These are phyloP conservation scores for Falco punctatus DNA, from an alignment of 2,113 vertebrate genomes.

Conservation along the genomic window DNA sequence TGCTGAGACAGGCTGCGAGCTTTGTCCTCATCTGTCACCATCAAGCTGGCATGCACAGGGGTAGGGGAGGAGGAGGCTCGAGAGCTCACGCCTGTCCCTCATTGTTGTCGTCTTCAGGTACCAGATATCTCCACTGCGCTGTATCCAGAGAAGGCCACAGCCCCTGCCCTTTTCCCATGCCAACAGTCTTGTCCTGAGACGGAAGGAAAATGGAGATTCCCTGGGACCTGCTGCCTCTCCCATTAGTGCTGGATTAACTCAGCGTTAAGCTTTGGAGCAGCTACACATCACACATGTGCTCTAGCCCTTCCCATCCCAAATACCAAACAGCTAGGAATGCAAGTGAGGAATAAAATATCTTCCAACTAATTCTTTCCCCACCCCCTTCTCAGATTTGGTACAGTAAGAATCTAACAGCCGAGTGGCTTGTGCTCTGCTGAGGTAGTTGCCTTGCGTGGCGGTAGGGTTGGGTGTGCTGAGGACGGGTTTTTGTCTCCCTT, in stretches of 20 bases:
- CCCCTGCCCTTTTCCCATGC: not conserved
- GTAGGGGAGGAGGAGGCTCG: not conserved
- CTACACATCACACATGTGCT: not conserved
- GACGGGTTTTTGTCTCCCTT: not conserved
- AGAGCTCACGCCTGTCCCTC: not conserved
- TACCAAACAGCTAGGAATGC: not conserved
- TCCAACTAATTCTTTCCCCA: not conserved
- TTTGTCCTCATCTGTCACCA: not conserved
- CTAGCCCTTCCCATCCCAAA: not conserved
- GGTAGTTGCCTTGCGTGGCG: not conserved
- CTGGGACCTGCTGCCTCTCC: not conserved
- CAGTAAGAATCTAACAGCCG: not conserved
- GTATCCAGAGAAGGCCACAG: not conserved
- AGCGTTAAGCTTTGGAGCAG: constrained; percentile 13
- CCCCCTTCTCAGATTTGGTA: not conserved
- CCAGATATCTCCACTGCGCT: not conserved
- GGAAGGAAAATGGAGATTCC: not conserved
- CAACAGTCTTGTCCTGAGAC: not conserved
- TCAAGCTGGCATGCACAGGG: not conserved
- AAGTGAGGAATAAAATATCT: constrained; percentile 2
- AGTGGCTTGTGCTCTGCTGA: not conserved
- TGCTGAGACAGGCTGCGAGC: not conserved
- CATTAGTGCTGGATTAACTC: not conserved
- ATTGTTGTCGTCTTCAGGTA: not conserved
- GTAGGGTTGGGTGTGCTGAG: constrained; percentile 18